A percentile compares a stretch with the other conserved stretches of the same genome.
Evolutionary conservation across 2,888 invertebrate genomes (phyloP).

Genomic region (Drymonia ruficornis): DNA sequence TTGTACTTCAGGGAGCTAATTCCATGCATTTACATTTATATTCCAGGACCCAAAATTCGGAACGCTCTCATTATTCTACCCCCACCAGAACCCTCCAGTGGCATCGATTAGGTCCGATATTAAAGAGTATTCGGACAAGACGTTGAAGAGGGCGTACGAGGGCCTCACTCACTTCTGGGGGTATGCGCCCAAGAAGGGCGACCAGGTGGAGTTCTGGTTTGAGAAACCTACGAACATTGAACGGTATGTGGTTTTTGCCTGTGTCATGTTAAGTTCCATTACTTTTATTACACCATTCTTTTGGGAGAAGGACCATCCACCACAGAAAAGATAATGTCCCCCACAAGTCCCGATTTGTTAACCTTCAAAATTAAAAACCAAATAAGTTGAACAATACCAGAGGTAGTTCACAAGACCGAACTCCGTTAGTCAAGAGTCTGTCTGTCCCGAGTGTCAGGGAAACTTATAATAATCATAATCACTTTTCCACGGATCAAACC

Average conservation of each 20-base stretch:
- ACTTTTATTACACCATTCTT: background rate
- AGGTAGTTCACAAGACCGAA: no score
- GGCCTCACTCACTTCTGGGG: slow-evolving; percentile 98
- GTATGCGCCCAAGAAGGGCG: slow-evolving; percentile 91
- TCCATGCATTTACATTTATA: slow-evolving; percentile 12
- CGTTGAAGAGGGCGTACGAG: slow-evolving; percentile 91
- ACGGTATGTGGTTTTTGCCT: slow-evolving; percentile 75
- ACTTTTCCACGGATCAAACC: no score
- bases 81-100: slow-evolving; percentile 90
- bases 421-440: no score
- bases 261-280: background rate
- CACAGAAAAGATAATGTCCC: no score
- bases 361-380: no score
- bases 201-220: slow-evolving; percentile 92
- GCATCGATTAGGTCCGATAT: slow-evolving; percentile 89
- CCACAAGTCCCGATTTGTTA: no score
- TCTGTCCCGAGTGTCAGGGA: no score
- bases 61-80: slow-evolving; percentile 89
- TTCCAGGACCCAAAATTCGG: slow-evolving; percentile 94
- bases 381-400: no score
- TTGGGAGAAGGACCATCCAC: no score
- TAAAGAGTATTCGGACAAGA: slow-evolving; percentile 91
- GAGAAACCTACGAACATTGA: slow-evolving; percentile 88
- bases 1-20: no score
- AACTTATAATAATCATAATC: no score